These are phyloP conservation scores for Drosophila tani DNA, from an alignment of 1,140 invertebrate genomes.

Conservation along the genomic window DNA sequence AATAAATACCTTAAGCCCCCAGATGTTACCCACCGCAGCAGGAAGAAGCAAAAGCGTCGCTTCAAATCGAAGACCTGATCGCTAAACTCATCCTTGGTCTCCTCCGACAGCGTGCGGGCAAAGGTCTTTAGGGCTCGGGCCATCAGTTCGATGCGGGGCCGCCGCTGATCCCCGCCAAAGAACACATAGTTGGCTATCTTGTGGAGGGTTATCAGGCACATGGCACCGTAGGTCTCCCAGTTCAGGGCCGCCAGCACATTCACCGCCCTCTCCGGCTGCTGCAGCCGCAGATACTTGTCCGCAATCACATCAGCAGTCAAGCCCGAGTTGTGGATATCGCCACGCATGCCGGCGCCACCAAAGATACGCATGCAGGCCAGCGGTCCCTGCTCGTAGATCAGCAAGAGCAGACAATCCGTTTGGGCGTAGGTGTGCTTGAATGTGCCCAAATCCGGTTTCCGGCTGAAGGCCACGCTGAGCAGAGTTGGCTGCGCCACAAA, in stretches of 20 bases:
- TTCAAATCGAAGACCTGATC: conserved; percentile 91
- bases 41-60: conserved; percentile 91
- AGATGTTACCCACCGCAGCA: conserved; percentile 87
- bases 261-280: conserved; percentile 89
- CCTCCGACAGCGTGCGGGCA: conserved; percentile 87
- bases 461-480: conserved; percentile 87
- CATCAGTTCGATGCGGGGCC: conserved; percentile 88
- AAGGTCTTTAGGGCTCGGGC: conserved; percentile 91
- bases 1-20: neutral
- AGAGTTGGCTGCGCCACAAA: conserved; percentile 88
- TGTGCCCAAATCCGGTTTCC: conserved; percentile 85
- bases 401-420: conserved; percentile 86
- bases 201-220: conserved; percentile 89
- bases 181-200: conserved; percentile 90
- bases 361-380: conserved; percentile 77
- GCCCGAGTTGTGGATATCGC: conserved; percentile 85
- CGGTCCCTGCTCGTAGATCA: conserved; percentile 88
- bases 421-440: conserved; percentile 85
- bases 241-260: conserved; percentile 89
- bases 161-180: conserved; percentile 85
- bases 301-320: conserved; percentile 87
- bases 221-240: conserved; percentile 90
- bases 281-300: conserved; percentile 88
- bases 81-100: conserved; percentile 89
- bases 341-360: conserved; percentile 75